phyloP scores from a whole-genome alignment of 2,888 invertebrate species.

The Phaedon cochleariae region DNA sequence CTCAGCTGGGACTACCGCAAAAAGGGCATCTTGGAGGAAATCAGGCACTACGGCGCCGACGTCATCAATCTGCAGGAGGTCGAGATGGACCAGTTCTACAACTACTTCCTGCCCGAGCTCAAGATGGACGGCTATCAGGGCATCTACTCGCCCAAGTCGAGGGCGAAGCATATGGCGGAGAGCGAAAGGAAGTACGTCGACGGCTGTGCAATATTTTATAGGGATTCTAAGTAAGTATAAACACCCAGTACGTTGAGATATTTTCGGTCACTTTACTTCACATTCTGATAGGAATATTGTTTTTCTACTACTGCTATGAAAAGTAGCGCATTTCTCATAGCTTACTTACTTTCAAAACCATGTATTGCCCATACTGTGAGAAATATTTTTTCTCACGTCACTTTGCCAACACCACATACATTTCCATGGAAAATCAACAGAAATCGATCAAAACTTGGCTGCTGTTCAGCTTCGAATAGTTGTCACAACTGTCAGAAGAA shows the following conservation, averaged over 20 bases:
- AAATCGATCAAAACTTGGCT: too few relatives aligned
- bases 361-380: too few relatives aligned
- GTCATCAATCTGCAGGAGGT: constrained; percentile 97
- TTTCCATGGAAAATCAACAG: too few relatives aligned
- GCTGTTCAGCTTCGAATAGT: too few relatives aligned
- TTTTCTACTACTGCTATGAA: too few relatives aligned
- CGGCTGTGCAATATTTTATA: constrained; percentile 98
- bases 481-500: too few relatives aligned
- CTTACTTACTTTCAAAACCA: too few relatives aligned
- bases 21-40: constrained; percentile 96
- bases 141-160: constrained; percentile 97
- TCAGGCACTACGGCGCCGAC: constrained; percentile 94
- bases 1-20: constrained; percentile 98
- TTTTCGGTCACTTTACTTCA: too few relatives aligned
- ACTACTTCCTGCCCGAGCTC: constrained; percentile 94
- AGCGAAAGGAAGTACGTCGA: constrained; percentile 97
- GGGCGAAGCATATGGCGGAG: constrained; percentile 98
- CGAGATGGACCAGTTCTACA: constrained; percentile 98
- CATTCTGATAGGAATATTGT: too few relatives aligned
- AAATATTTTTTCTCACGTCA: too few relatives aligned
- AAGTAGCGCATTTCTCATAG: too few relatives aligned
- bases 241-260: not conserved
- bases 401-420: too few relatives aligned
- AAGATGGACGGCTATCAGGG: constrained; percentile 92
- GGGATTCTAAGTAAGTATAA: constrained; percentile 82